Base-by-base conservation (phyloP, 2,888 invertebrate species). In the Diplazon laetatorius region DNA sequence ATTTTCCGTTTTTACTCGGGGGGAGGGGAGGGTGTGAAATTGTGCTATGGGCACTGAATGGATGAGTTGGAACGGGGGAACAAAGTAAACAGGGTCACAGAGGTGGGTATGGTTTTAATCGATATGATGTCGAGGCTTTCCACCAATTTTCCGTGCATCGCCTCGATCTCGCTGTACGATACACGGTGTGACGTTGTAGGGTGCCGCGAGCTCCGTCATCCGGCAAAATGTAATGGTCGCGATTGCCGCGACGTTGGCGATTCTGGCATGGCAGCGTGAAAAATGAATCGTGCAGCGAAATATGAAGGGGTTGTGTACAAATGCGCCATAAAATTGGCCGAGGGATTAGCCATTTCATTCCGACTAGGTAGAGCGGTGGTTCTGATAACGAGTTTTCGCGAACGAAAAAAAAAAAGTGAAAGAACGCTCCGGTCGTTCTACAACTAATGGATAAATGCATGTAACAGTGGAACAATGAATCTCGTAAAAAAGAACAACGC, bases 151-250 rank as follows among this genome's bases (percentile, higher is more conserved):
- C 52, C 42, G 68, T 76, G 48, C 57, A 59, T 46, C 60, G 18
- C 30, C 25, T 22, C 25, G 37, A 69, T 69, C 57, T 30, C 20
- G 50, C 44, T 35, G 59, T 60, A 30, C 30, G 30, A 18, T 52
- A 25, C 55, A 25, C 12, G 44, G 52, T n/a, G 39, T 25, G 35
- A 25, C 30, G 16, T 46, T 62, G 46, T 35, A 10, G 55, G 46
- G 63, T n/a, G 63, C 18, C 18, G 68, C 68, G 46, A 60, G 60
- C 18, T 20, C 25, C 39, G 63, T 69, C 63, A 60, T 69, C 63
- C 57, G 63, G 62, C 37, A 75, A 75, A 69, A 69, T 69, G 69
- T 75, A 69, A 63, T 55, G 57, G 62, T 75, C 39, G 46, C 20
- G 62, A 44, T 60, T n/a, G 68, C 57, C 69, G 20, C 63, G 55